Evolutionary conservation across 2,113 vertebrate genomes (phyloP).

Genomic region (Rhynchomys soricoides): DNA sequence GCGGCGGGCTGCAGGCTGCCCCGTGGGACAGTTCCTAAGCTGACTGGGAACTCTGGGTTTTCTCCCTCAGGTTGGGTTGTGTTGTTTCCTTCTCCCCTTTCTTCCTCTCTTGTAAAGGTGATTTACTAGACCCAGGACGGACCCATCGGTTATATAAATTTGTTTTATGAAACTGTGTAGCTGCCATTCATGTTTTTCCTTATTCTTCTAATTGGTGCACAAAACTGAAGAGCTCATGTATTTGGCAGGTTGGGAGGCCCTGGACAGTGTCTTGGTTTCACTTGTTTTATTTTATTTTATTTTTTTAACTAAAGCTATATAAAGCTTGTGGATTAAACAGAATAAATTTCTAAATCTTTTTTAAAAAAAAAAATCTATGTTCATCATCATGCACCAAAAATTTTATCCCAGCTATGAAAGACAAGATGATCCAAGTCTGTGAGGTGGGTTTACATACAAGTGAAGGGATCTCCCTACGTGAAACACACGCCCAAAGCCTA

Average conservation of each 20-base stretch:
- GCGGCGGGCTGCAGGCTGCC: neutral
- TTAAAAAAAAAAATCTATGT: too few relatives aligned
- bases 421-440: neutral
- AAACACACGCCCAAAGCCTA: neutral
- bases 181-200: slow-evolving; percentile 84
- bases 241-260: slow-evolving; percentile 90
- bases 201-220: slow-evolving; percentile 82
- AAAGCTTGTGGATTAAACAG: slow-evolving; percentile 92
- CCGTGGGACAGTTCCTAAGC: slow-evolving; percentile 76
- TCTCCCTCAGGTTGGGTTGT: slow-evolving; percentile 81
- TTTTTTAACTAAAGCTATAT: slow-evolving; percentile 92
- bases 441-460: neutral
- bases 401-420: neutral
- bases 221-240: slow-evolving; percentile 86
- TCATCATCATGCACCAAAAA: neutral
- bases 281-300: slow-evolving; percentile 85
- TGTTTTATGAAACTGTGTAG: slow-evolving; percentile 84
- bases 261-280: slow-evolving; percentile 94
- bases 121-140: slow-evolving; percentile 83
- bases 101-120: slow-evolving; percentile 81
- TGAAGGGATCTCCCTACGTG: neutral
- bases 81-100: neutral
- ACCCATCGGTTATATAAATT: slow-evolving; percentile 83
- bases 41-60: slow-evolving; percentile 90
- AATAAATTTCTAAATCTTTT: slow-evolving; percentile 93